phyloP scores from a whole-genome alignment of 2,113 vertebrate species.

The Suncus etruscus region DNA sequence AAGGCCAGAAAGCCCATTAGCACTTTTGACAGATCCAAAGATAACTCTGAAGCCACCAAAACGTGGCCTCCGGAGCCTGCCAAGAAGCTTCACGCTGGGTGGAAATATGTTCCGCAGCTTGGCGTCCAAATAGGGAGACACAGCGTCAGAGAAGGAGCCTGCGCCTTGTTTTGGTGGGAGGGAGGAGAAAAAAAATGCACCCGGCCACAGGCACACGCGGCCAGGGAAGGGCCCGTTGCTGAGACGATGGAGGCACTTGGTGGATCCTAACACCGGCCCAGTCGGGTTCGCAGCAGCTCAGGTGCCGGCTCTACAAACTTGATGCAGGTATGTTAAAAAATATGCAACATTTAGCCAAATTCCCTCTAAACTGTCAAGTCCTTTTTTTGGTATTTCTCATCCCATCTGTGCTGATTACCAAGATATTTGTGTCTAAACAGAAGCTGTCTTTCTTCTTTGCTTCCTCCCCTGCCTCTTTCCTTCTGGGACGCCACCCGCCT shows the following conservation, averaged over 20 bases:
- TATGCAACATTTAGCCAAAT: constrained; percentile 87
- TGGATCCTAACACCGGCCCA: constrained; percentile 58
- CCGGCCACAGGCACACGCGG: constrained; percentile 69
- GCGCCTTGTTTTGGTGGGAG: constrained; percentile 84
- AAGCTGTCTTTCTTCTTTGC: constrained; percentile 90
- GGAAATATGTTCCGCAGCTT: constrained; percentile 92
- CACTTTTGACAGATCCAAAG: constrained; percentile 92
- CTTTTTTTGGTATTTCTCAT: constrained; percentile 90
- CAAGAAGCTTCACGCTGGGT: constrained; percentile 91
- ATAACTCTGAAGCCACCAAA: constrained; percentile 89
- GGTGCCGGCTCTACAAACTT: constrained; percentile 75
- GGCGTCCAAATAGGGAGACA: constrained; percentile 90
- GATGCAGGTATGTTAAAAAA: constrained; percentile 86
- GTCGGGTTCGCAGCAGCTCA: constrained; percentile 58
- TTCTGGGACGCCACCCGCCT: constrained; percentile 84
- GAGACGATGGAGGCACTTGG: constrained; percentile 76
- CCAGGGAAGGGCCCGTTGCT: constrained; percentile 57
- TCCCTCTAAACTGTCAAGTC: constrained; percentile 90
- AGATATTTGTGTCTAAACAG: constrained; percentile 93
- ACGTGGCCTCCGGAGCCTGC: constrained; percentile 91
- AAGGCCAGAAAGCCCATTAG: constrained; percentile 91
- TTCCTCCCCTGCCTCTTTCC: constrained; percentile 87
- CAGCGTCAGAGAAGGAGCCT: constrained; percentile 86
- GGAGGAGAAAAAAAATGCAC: constrained; percentile 64
- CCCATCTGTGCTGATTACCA: constrained; percentile 92